Evolutionary conservation across 2,888 invertebrate species (phyloP), one percentile per base, ranked within the genome.

Genomic region (Pterostichus niger): DNA sequence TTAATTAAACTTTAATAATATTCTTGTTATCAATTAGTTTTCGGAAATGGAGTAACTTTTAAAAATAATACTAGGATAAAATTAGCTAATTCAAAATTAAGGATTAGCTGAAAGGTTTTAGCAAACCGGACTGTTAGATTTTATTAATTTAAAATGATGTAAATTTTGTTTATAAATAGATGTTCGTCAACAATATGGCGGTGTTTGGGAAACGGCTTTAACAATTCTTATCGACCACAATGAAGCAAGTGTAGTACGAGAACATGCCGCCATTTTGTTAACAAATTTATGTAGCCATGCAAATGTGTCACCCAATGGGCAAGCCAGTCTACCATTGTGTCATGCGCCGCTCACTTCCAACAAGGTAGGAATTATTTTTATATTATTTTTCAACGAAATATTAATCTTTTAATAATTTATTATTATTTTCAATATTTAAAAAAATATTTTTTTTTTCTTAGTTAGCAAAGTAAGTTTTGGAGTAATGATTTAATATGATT

Each of bases 211-310:
- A 81, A 85, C 88, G 15, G 85, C 87, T n/a, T 85, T 90, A 31
- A 84, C 85, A n/a, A 87, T 89, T 81, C 82, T 91, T n/a, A 85
- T 89, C 9, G 90, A 91, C 86, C 88, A 91, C 84, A 90, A 89
- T 40, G 93, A 93, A 87, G 90, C 92, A 0, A 91, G 90, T 85
- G 88, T 92, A 52, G 92, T 92, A 0, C 89, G 91, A 84, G 93
- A 93, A 87, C 91, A 92, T 86, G 92, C 92, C 10, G 91, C 91
- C n/a, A 87, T 90, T 31, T 88, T 92, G 11, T 87, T 92, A 49
- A 89, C 90, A 9, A 92, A 92, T 88, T 87, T 92, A 64, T 86
- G 85, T 33, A 87, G 87, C 44, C 88, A 89, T 85, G 84, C 80
- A n/a, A 85, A 83, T 15, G 40, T 56, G 0, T 80, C 81, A 3